Evolutionary conservation across 1,140 invertebrate species (phyloP), one percentile per base, ranked within the genome.

Genomic region (Pseudomyrmex concolor): DNA sequence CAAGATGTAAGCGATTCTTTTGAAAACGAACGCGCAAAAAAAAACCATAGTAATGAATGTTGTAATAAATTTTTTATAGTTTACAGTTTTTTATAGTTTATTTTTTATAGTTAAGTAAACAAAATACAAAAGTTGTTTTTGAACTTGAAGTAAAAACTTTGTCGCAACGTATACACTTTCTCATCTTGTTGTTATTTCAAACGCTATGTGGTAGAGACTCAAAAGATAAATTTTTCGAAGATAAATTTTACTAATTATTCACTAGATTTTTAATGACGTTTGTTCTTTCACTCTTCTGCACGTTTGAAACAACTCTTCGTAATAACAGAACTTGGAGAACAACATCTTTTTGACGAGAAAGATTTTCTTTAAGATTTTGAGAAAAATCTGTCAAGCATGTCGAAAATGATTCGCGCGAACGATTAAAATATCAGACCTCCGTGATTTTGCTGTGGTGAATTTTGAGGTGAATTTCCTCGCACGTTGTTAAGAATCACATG

Each of bases 361-460:
- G 7, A 8, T 17, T n/a, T 57, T 5, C 1, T 1, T 48, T 19
- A 17, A 43, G 66, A 80, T 70, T 80, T 80, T 80, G 43, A 80
- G 1, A 80, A 12, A 80, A 59, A 71, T 80, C 59, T 17, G 45
- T 22, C 76, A 45, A 45, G 22, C 59, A 64, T 55, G 55, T 80
- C 50, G 59, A 70, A 70, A 54, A 80, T 71, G 57, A 74, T 82
- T 73, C 25, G 63, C 25, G 48, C 22, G 25, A 2, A 19, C 45
- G 57, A 82, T 72, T 74, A 72, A 73, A 74, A 82, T n/a, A 48
- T 82, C 68, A 59, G 68, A 63, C 63, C 34, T n/a, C 25, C 50
- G 76, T 80, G 76, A 84, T 84, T 80, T 48, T n/a, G 68, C 34
- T 43, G 54, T 17, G 13, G 59, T 71, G n/a, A 84, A 84, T 84